Evolutionary conservation across 2,888 invertebrate species (phyloP), one percentile per base, ranked within the genome.

Genomic region (Trilocha varians): DNA sequence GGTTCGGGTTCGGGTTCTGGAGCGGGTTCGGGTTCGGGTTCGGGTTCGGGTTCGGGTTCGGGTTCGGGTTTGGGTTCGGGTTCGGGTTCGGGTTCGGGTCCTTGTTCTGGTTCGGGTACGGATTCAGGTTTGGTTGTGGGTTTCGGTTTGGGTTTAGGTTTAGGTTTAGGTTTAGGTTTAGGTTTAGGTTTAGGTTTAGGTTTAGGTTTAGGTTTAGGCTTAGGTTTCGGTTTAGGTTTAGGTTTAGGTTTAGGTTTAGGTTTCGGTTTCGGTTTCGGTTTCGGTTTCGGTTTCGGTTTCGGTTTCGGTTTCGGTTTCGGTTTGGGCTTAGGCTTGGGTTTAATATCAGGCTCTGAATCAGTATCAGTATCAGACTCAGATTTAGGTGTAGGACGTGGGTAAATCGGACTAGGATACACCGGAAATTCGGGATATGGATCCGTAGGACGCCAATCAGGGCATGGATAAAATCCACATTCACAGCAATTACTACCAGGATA

Each of bases 401-500:
- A 49, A 45, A 0, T 82, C 53, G 40, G 69, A n/a, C n/a, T 60
- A 3, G 75, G 62, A 48, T 82, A 71, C 0, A 82, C 70, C 36
- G 32, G 16, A 25, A 57, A 69, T 60, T 61, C 69, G 48, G 59
- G 65, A 47, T 70, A 54, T 8, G 69, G 51, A 48, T 76, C 69
- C 1, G 84, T n/a, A 92, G 91, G 34, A 91, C 92, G 41, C 88
- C 77, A 16, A 87, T 87, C 8, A 85, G 67, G 34, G 83, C 77
- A 45, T 79, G 80, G 32, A 85, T 64, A 15, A 82, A 84, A 38
- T 84, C 82, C 3, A 77, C 71, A 53, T 84, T 83, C 64, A 80
- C 80, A 0, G 89, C 88, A 0, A 89, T 90, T 89, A 32, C 89
- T 89, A 42, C 83, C 73, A 42, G 77, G 78, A 35, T 80, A 79